These are phyloP conservation scores for Geopemphigus sp. DNA, from an alignment of 1,140 invertebrate species.

Conservation along the genomic window DNA sequence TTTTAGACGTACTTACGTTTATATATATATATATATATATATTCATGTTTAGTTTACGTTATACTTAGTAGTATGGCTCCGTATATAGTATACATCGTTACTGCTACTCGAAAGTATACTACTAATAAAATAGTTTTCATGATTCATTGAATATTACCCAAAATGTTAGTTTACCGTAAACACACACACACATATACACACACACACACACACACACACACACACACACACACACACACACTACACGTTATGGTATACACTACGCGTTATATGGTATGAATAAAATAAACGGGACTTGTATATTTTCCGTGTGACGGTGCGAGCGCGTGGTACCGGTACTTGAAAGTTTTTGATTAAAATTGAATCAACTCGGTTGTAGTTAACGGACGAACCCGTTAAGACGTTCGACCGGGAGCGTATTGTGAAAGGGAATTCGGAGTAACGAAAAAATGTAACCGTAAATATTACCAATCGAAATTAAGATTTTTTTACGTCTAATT, in stretches of 20 bases:
- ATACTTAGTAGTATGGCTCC: background rate
- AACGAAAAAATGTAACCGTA: no score
- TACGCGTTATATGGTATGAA: background rate
- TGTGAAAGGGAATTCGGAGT: no score
- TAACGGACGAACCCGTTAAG: no score
- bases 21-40: no score
- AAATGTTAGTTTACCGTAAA: conserved; percentile 15
- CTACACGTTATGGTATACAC: background rate
- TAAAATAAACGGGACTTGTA: conserved; percentile 35
- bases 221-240: background rate
- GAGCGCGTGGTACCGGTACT: background rate
- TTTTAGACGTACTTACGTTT: background rate
- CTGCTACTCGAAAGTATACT: background rate
- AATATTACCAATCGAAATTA: no score
- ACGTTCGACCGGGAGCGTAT: no score
- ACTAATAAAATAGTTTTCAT: background rate
- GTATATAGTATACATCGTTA: background rate
- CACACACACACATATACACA: background rate
- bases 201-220: background rate
- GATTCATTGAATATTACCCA: conserved; percentile 34
- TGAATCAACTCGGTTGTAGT: conserved; percentile 28
- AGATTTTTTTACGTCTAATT: no score
- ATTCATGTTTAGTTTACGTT: no score
- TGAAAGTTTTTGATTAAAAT: conserved; percentile 47
- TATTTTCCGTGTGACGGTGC: conserved; percentile 3